These are phyloP conservation scores for Tiliacea citrago DNA, from an alignment of 2,888 invertebrate species.

Conservation along the genomic window DNA sequence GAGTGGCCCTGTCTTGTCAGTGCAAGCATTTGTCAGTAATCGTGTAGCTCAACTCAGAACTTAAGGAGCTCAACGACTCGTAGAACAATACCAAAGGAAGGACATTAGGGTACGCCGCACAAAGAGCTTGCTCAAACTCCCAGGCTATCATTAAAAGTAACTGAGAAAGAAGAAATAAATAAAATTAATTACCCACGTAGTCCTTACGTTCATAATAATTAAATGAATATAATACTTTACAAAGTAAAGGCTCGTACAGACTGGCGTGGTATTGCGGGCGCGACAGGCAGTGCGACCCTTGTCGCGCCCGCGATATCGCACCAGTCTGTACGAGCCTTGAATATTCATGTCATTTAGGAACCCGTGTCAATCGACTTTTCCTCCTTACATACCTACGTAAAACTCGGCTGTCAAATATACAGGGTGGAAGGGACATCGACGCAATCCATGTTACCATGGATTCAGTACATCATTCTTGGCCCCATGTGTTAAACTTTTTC, in stretches of 20 bases:
- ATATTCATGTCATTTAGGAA: background rate
- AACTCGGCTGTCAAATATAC: background rate
- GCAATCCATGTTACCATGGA: too few species aligned
- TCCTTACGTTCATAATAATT: background rate
- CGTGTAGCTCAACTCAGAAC: too few species aligned
- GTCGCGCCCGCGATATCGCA: too few species aligned
- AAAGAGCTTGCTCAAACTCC: background rate
- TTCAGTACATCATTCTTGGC: too few species aligned
- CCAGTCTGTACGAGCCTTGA: too few species aligned
- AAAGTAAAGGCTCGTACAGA: too few species aligned
- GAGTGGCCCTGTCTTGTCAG: too few species aligned
- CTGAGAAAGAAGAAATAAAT: background rate
- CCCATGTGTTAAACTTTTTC: too few species aligned
- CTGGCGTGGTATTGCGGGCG: too few species aligned
- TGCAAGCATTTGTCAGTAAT: too few species aligned
- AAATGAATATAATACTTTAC: background rate
- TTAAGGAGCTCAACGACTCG: background rate
- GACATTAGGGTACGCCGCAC: background rate
- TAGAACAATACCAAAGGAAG: background rate
- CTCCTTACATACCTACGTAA: background rate
- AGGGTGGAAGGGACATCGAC: too few species aligned
- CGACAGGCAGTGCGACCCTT: too few species aligned
- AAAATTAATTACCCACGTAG: background rate
- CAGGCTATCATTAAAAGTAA: background rate
- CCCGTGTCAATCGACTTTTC: background rate